These are phyloP conservation scores for Pycnonotus jocosus DNA, from an alignment of 2,113 vertebrate genomes.

Conservation along the genomic window DNA sequence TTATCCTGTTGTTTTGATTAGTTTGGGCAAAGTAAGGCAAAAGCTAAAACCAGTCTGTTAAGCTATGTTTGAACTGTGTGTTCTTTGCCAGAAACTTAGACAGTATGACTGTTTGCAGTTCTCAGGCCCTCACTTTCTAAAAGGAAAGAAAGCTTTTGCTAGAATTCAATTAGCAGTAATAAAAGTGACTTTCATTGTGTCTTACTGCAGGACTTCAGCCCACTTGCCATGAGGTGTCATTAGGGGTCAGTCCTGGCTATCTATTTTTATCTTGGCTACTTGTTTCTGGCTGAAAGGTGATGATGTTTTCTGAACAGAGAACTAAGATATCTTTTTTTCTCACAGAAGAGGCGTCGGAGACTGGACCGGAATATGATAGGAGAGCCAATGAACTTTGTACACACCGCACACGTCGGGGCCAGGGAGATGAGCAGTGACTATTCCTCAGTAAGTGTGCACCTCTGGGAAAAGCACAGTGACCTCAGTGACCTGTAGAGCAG, in stretches of 20 bases:
- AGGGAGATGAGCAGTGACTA: constrained; percentile 77
- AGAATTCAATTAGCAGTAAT: not conserved
- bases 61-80: not conserved
- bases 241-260: not conserved
- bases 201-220: not conserved
- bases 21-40: not conserved
- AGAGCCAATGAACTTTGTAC: constrained; percentile 89
- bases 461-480: not conserved
- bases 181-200: not conserved
- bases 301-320: not conserved
- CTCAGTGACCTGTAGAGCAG: not conserved
- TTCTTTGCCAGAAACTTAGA: not conserved
- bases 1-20: not conserved
- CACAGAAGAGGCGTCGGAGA: constrained; percentile 78
- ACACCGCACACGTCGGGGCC: constrained; percentile 87
- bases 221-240: not conserved
- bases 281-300: not conserved
- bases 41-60: not conserved
- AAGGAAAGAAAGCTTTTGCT: not conserved
- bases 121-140: not conserved
- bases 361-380: constrained; percentile 91
- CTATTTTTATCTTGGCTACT: not conserved
- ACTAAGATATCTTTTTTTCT: not conserved
- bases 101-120: not conserved
- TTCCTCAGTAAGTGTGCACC: constrained; percentile 70